These are phyloP conservation scores for Ageneiosus marmoratus DNA, from an alignment of 2,113 vertebrate species.

Conservation along the genomic window DNA sequence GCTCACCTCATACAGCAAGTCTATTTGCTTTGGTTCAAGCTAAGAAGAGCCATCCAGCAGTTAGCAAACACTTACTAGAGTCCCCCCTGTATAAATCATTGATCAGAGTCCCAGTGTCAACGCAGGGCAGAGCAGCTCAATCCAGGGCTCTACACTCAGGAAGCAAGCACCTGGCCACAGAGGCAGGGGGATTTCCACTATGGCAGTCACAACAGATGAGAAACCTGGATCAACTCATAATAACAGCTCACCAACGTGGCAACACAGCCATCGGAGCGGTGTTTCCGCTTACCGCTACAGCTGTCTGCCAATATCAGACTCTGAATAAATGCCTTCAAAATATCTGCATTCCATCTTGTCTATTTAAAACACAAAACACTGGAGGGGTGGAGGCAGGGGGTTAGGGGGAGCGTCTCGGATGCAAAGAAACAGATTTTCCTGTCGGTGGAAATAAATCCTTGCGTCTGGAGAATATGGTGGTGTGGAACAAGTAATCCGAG, in stretches of 20 bases:
- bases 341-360: conserved; percentile 65
- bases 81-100: conserved; percentile 57
- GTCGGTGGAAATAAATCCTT: conserved; percentile 64
- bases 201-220: conserved; percentile 38
- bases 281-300: conserved; percentile 50
- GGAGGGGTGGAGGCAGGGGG: conserved; percentile 61
- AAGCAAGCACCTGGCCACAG: conserved; percentile 7
- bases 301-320: conserved; percentile 62
- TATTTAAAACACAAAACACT: conserved; percentile 67
- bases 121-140: conserved; percentile 31
- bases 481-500: conserved; percentile 71
- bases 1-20: conserved; percentile 58
- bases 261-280: conserved; percentile 13
- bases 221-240: conserved; percentile 34
- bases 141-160: not conserved
- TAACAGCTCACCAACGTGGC: conserved; percentile 38
- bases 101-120: conserved; percentile 49
- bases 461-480: conserved; percentile 67
- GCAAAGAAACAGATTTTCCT: conserved; percentile 65
- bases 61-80: conserved; percentile 67
- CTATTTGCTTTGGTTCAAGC: conserved; percentile 64
- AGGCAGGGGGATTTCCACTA: not conserved
- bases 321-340: conserved; percentile 46
- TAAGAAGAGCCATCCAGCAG: conserved; percentile 61
- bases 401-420: conserved; percentile 19